Conservation (phyloP, 2,888 invertebrate species). For the Orthosia cruda region DNA sequence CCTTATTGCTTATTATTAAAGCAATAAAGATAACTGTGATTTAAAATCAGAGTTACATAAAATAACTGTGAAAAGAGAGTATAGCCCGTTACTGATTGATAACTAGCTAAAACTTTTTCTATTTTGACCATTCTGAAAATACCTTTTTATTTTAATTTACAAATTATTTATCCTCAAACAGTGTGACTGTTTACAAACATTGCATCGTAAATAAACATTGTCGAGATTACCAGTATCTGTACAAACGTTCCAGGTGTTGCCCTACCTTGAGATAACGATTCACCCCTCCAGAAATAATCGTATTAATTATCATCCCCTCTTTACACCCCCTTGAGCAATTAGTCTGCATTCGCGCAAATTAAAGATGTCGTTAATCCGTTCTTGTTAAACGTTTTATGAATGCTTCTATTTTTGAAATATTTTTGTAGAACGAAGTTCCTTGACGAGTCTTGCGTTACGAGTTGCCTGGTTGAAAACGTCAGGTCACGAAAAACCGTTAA, state of each 20-base stretch:
- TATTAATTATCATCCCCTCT: slow-evolving; percentile 37
- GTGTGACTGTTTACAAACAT: not conserved
- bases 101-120: no score
- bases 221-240: slow-evolving; percentile 26
- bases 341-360: slow-evolving; percentile 51
- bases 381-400: slow-evolving; percentile 20
- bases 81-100: no score
- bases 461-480: no score
- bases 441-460: no score
- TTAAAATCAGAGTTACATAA: no score
- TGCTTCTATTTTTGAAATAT: slow-evolving; percentile 7
- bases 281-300: slow-evolving; percentile 45
- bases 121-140: not conserved
- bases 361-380: slow-evolving; percentile 33
- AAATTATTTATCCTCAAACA: not conserved
- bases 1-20: no score
- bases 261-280: slow-evolving; percentile 32
- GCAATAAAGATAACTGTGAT: no score
- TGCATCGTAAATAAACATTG: slow-evolving; percentile 14
- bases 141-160: not conserved
- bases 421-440: not conserved
- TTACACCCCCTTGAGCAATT: slow-evolving; percentile 21
- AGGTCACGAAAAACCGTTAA: no score
- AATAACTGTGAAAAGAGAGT: no score
- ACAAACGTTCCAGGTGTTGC: slow-evolving; percentile 41